A percentile compares a stretch with the other conserved stretches of the same genome.
These are phyloP conservation scores for Drosophila antonietae DNA, from an alignment of 2,888 invertebrate species.

Conservation along the genomic window DNA sequence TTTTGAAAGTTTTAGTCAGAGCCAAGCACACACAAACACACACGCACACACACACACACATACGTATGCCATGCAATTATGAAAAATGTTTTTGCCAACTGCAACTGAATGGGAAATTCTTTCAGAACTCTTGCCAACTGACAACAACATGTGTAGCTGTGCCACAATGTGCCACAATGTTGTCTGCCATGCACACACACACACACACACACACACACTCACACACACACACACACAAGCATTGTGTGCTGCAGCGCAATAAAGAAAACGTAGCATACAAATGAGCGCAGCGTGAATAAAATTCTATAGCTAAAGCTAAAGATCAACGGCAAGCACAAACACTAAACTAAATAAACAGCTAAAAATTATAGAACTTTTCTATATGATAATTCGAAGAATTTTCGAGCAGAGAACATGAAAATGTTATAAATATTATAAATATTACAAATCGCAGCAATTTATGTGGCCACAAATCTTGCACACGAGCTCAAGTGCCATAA, in stretches of 20 bases:
- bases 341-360: neutral
- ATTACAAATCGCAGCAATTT: conserved; percentile 44
- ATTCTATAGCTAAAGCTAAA: conserved; percentile 39
- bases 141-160: conserved; percentile 51
- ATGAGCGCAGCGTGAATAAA: conserved; percentile 57
- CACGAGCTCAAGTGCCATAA: conserved; percentile 17
- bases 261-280: conserved; percentile 58
- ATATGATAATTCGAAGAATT: neutral
- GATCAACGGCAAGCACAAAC: conserved; percentile 60
- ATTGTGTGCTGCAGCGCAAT: conserved; percentile 8
- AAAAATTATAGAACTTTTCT: neutral
- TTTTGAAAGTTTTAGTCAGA: neutral
- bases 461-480: conserved; percentile 14
- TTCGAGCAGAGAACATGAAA: neutral
- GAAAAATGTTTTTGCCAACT: conserved; percentile 12
- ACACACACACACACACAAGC: neutral
- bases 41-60: neutral
- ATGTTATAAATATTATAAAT: conserved; percentile 57
- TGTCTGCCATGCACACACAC: conserved; percentile 5
- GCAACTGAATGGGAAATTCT: conserved; percentile 16
- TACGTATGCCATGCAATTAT: conserved; percentile 55
- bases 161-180: conserved; percentile 36
- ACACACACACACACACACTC: conserved; percentile 1
- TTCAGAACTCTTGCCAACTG: conserved; percentile 32
- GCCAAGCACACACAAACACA: conserved; percentile 4